Conservation (phyloP, 2,113 vertebrate genomes). For the Chlorocebus sabaeus region DNA sequence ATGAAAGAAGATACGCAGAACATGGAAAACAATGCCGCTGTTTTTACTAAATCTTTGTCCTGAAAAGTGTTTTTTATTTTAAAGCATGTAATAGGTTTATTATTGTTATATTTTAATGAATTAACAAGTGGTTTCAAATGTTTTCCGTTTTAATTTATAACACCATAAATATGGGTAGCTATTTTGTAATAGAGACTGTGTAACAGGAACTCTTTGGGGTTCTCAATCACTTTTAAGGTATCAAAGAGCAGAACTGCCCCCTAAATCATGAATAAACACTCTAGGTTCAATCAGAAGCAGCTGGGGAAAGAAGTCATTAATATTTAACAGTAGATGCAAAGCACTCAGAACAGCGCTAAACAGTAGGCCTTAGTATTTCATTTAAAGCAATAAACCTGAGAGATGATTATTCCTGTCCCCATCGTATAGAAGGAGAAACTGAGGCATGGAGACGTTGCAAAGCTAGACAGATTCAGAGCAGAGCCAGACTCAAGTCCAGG, state of each 20-base stretch:
- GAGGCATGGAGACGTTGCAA: neutral
- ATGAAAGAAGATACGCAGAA: neutral
- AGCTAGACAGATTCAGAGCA: neutral
- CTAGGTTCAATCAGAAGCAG: neutral
- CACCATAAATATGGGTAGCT: neutral
- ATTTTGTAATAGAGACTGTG: neutral
- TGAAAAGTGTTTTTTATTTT: neutral
- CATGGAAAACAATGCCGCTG: neutral
- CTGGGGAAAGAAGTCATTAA: neutral
- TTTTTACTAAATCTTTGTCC: neutral
- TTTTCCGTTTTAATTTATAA: neutral
- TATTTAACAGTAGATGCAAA: neutral
- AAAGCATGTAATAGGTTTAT: neutral
- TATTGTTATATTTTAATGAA: conserved; percentile 2
- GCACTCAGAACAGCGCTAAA: neutral
- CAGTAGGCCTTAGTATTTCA: neutral
- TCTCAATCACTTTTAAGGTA: neutral
- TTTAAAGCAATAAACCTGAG: neutral
- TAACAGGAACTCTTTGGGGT: neutral
- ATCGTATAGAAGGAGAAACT: neutral
- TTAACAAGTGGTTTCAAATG: neutral
- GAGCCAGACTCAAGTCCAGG: neutral
- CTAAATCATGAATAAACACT: neutral
- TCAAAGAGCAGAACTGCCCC: too few relatives aligned
- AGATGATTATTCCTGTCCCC: neutral